phyloP scores from a whole-genome alignment of 1,140 invertebrate species.

The Drosophila aff. region DNA sequence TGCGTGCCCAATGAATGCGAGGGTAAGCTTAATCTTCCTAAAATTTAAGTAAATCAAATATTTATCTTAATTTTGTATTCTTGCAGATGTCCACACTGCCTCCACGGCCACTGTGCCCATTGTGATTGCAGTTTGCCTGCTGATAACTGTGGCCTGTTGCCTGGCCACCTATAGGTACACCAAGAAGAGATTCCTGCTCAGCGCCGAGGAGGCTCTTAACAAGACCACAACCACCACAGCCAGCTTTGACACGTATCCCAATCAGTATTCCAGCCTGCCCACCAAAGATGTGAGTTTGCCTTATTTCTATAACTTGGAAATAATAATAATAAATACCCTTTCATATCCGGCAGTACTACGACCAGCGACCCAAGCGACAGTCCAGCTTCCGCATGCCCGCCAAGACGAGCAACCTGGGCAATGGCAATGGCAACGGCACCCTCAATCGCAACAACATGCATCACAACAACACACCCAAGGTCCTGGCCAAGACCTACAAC shows the following conservation, averaged over 20 bases:
- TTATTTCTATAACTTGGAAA: background rate
- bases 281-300: constrained; percentile 88
- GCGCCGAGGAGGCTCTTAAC: constrained; percentile 62
- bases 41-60: background rate
- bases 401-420: constrained; percentile 86
- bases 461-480: constrained; percentile 88
- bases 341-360: constrained; percentile 63
- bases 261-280: constrained; percentile 93
- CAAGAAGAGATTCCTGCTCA: constrained; percentile 45
- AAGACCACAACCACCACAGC: constrained; percentile 85
- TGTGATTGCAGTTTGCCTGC: constrained; percentile 42
- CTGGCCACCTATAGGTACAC: constrained; percentile 61
- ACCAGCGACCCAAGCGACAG: constrained; percentile 86
- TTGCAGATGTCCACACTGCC: constrained; percentile 58
- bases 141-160: constrained; percentile 70
- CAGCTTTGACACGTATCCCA: constrained; percentile 93
- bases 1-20: constrained; percentile 86
- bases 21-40: constrained; percentile 37
- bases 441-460: constrained; percentile 88
- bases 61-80: background rate
- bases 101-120: constrained; percentile 63
- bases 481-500: constrained; percentile 86
- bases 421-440: constrained; percentile 85
- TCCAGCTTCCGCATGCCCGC: constrained; percentile 86
- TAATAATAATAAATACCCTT: background rate